Evolutionary conservation across 2,113 vertebrate species (phyloP), one percentile per base, ranked within the genome.

Genomic region (Sylvia atricapilla): DNA sequence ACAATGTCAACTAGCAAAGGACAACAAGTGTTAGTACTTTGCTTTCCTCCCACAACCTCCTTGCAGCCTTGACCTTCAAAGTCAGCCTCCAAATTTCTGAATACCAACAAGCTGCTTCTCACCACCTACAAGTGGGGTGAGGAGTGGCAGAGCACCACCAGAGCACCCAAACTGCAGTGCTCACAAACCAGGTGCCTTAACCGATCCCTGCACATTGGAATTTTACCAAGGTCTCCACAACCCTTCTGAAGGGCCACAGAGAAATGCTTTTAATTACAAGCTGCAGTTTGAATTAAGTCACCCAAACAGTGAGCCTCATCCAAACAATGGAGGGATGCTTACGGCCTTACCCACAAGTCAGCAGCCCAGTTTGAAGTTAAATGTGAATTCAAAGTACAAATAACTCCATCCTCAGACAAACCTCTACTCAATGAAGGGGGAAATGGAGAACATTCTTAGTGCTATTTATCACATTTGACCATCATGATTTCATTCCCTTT

Each of bases 181-280:
- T 35, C 53, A 25, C 9, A 50, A 66, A 5, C 37, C 22, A 64
- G 33, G 44, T 44, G 22, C 50, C 4, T 83, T 25, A 30, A 69
- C 13, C 0, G 0, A 73, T 13, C 35, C 7, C 39, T 37, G 31
- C 21, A 37, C 0, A 0, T 16, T 16, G 64, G 30, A 82, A 39
- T 4, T 37, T 24, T 30, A 81, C 60, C 13, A 89, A 84, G 30
- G 35, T 19, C 41, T 15, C 74, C 41, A 43, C 39, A 85, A 64
- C 9, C n/a, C 58, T 84, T 35, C 69, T 64, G 13, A 52, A 64
- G 44, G 37, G 53, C 77, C 27, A 41, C 10, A 18, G 66, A 64
- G 44, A 93, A 94, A 79, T 35, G 60, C 30, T 95, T 93, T 80
- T 76, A 90, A 93, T 95, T 93, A 93, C n/a, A 24, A 79, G 73